Conservation (phyloP, 2,797 vertebrate species). For the Anolis apletophallus region DNA sequence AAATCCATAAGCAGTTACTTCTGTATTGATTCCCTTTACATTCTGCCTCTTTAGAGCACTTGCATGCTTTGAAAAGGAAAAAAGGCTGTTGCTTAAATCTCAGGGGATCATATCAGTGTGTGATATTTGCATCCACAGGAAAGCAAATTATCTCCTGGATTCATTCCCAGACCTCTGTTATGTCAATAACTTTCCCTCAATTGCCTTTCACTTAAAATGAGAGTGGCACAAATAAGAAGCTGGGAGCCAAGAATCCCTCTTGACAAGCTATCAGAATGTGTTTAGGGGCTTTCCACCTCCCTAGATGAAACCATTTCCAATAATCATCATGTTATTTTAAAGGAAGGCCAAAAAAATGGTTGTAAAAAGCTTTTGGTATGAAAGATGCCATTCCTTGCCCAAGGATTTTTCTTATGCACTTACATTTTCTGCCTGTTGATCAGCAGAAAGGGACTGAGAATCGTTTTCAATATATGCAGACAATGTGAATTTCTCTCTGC, state of each 20-base stretch:
- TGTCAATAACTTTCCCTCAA: constrained; percentile 58
- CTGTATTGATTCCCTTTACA: not conserved
- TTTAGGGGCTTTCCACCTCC: not conserved
- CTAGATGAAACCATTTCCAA: constrained; percentile 46
- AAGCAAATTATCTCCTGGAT: constrained; percentile 59
- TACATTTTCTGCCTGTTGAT: constrained; percentile 37
- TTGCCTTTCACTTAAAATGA: constrained; percentile 54
- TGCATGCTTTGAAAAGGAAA: constrained; percentile 22
- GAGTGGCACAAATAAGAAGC: constrained; percentile 30
- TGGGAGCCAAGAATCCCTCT: constrained; percentile 44
- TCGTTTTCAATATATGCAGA: constrained; percentile 47
- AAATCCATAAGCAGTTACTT: not conserved
- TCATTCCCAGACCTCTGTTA: constrained; percentile 35
- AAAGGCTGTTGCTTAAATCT: constrained; percentile 41
- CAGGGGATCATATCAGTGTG: constrained; percentile 2
- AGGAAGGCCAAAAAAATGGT: constrained; percentile 53
- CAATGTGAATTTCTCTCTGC: constrained; percentile 30
- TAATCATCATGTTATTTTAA: constrained; percentile 60
- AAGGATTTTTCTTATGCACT: constrained; percentile 33
- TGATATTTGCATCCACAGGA: constrained; percentile 37
- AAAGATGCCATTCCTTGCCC: constrained; percentile 54
- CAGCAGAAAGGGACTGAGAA: constrained; percentile 43
- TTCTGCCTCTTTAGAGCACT: not conserved
- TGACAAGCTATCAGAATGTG: constrained; percentile 51
- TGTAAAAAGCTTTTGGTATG: constrained; percentile 52